Evolutionary conservation across 2,113 vertebrate genomes (phyloP).

Genomic region (Tor tambroides): DNA sequence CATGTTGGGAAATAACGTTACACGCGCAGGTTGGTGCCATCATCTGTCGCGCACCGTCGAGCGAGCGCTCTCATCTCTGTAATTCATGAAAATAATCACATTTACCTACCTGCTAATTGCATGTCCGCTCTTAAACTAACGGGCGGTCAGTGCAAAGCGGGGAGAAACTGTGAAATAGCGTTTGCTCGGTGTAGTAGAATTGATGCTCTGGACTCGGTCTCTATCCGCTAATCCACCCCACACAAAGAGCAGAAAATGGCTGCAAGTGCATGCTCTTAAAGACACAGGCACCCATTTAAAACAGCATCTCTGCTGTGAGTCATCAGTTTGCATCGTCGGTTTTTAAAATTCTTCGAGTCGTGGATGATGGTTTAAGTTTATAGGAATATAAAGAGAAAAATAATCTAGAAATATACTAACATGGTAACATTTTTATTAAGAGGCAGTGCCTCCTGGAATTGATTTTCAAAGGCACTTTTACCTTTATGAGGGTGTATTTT

Average conservation of each 20-base stretch:
- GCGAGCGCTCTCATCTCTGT: constrained; percentile 43
- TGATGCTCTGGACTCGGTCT: constrained; percentile 76
- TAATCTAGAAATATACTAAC: background rate
- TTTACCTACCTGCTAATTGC: constrained; percentile 74
- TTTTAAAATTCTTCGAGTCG: background rate
- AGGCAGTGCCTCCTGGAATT: background rate
- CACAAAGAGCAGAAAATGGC: constrained; percentile 97
- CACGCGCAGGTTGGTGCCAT: constrained; percentile 67
- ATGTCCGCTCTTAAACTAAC: constrained; percentile 71
- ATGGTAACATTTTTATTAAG: too few species aligned
- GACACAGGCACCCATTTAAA: constrained; percentile 66
- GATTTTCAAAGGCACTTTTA: too few species aligned
- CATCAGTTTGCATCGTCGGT: background rate
- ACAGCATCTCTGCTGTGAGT: constrained; percentile 24
- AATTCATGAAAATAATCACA: background rate
- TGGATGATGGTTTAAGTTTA: background rate
- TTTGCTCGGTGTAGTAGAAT: constrained; percentile 52
- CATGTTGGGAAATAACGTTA: constrained; percentile 21
- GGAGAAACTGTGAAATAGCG: constrained; percentile 47
- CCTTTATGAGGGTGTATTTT: background rate
- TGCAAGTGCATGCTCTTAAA: constrained; percentile 85
- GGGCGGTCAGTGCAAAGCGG: constrained; percentile 64
- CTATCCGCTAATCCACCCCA: constrained; percentile 77
- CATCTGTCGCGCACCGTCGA: constrained; percentile 58
- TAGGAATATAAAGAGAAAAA: background rate